Conservation (phyloP, 2,888 invertebrate species). For the Perdita meconis region DNA sequence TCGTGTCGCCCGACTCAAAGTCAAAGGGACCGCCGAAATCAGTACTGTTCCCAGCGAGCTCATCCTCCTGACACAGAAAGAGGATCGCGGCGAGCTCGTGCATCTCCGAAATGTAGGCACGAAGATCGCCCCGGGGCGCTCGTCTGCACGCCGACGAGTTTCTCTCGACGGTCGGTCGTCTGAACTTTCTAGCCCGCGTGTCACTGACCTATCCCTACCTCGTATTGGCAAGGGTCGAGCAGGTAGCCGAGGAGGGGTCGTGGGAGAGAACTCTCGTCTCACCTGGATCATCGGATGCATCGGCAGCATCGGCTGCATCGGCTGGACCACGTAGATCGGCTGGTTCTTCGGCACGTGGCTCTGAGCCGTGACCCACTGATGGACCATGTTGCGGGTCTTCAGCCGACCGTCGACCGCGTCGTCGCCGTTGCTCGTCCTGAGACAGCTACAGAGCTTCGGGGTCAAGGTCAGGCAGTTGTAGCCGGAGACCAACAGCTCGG, state of each 20-base stretch:
- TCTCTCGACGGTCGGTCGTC: conserved; percentile 45
- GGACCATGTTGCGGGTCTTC: conserved; percentile 82
- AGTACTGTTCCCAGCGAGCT: neutral
- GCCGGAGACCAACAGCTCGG: conserved; percentile 84
- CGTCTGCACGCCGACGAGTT: conserved; percentile 49
- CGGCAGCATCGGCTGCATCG: conserved; percentile 78
- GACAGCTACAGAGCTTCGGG: conserved; percentile 81
- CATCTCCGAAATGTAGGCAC: conserved; percentile 63
- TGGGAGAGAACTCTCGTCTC: conserved; percentile 48
- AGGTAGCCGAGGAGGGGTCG: conserved; percentile 31
- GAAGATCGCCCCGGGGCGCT: conserved; percentile 41
- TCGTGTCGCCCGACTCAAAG: neutral
- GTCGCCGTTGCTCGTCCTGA: conserved; percentile 66
- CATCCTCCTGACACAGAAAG: conserved; percentile 45
- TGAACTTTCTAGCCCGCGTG: conserved; percentile 79
- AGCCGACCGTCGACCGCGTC: conserved; percentile 69
- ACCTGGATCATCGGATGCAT: conserved; percentile 82
- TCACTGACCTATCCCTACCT: conserved; percentile 77
- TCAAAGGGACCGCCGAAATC: conserved; percentile 28
- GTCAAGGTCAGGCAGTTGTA: conserved; percentile 81
- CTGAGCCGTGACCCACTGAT: conserved; percentile 82
- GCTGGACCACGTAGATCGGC: conserved; percentile 82
- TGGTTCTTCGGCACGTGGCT: conserved; percentile 80
- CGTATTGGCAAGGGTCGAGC: conserved; percentile 37
- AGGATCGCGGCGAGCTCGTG: conserved; percentile 39